phyloP scores from a whole-genome alignment of 2,888 invertebrate species.

The Laspeyria flexula region DNA sequence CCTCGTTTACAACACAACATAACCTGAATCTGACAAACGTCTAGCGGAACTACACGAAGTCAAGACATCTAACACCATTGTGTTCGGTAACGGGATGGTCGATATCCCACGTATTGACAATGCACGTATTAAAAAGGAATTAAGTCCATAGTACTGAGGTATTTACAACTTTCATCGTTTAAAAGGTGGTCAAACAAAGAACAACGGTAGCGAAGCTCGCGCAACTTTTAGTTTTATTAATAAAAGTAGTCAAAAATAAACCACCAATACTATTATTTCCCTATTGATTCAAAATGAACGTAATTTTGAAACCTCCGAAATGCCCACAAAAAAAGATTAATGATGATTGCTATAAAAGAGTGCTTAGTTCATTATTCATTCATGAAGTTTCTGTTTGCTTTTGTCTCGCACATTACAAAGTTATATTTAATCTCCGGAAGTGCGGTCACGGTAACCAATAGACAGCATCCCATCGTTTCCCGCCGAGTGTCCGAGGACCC shows the following conservation, averaged over 20 bases:
- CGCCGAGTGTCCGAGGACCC: neutral
- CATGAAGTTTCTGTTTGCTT: neutral
- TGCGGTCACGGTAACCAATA: neutral
- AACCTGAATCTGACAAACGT: slow-evolving; percentile 4
- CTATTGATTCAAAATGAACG: too few relatives aligned
- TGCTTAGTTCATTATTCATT: neutral
- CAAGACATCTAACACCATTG: slow-evolving; percentile 7
- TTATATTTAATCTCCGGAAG: slow-evolving; percentile 11
- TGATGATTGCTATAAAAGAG: neutral
- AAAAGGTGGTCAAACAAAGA: too few relatives aligned
- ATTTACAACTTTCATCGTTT: too few relatives aligned
- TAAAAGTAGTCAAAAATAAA: too few relatives aligned
- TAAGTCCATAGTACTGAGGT: neutral
- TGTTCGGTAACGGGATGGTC: slow-evolving; percentile 5
- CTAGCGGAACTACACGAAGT: slow-evolving; percentile 6
- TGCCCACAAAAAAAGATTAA: neutral
- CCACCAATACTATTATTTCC: too few relatives aligned
- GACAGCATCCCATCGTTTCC: neutral
- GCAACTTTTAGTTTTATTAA: too few relatives aligned
- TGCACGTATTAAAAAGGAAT: slow-evolving; percentile 5
- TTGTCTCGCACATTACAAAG: slow-evolving; percentile 1
- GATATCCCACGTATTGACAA: slow-evolving; percentile 17
- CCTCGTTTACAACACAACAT: slow-evolving; percentile 11
- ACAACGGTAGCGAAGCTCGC: too few relatives aligned
- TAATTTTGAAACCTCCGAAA: too few relatives aligned